Evolutionary conservation across 1,140 invertebrate species (phyloP).

Genomic region (Cotesia glomerata): DNA sequence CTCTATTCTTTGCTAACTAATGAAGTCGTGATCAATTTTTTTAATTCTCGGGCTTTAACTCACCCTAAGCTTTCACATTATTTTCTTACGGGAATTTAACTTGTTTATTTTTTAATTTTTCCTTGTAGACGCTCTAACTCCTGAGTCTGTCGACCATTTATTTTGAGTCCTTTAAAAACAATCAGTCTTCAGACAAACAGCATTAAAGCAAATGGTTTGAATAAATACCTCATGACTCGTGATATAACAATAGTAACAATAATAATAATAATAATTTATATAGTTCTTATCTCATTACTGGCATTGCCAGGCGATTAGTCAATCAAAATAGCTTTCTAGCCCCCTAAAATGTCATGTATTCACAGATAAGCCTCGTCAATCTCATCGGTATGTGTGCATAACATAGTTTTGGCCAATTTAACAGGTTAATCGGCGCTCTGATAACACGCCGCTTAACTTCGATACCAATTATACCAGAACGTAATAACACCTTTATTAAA

Average conservation of each 20-base stretch:
- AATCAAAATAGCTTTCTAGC: conserved; percentile 9
- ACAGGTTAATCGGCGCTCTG: conserved; percentile 16
- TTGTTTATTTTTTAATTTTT: conserved; percentile 28
- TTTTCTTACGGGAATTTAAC: conserved; percentile 36
- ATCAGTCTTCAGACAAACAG: background rate
- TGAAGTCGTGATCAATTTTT: conserved; percentile 14
- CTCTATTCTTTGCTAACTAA: conserved; percentile 1
- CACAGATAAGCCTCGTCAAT: conserved; percentile 1
- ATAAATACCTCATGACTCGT: conserved; percentile 1
- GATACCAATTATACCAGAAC: background rate
- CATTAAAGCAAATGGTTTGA: background rate
- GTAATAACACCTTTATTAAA: conserved; percentile 19
- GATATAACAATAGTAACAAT: background rate
- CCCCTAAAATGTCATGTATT: conserved; percentile 14
- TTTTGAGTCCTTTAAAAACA: conserved; percentile 14
- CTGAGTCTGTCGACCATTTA: background rate
- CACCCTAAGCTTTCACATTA: conserved; percentile 35
- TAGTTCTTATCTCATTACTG: too few relatives aligned
- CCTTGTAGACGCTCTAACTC: background rate
- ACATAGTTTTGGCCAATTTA: conserved; percentile 21
- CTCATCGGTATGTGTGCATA: background rate
- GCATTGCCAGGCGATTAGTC: too few relatives aligned
- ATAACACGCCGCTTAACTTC: background rate
- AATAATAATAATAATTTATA: background rate
- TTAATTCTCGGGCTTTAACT: background rate